These are phyloP conservation scores for Argyra leucocephala DNA, from an alignment of 2,888 invertebrate genomes.

Conservation along the genomic window DNA sequence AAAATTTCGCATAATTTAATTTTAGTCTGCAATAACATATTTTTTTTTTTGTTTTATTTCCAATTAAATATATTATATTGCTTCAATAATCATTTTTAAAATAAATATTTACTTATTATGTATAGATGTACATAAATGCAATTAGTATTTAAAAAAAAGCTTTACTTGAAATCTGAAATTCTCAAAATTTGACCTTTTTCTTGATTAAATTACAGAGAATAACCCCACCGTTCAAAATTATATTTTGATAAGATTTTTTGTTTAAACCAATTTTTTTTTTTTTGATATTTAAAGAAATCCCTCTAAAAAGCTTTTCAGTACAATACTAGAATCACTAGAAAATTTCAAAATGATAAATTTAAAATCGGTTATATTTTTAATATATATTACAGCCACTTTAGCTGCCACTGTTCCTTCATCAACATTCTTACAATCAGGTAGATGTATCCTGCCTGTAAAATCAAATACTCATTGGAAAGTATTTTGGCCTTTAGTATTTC, in stretches of 20 bases:
- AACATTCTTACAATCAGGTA: neutral
- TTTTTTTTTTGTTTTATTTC: no score
- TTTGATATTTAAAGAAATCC: neutral
- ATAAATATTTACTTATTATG: no score
- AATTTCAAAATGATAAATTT: neutral
- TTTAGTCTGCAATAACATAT: no score
- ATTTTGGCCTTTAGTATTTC: constrained; percentile 26
- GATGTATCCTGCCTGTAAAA: constrained; percentile 24
- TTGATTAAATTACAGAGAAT: neutral
- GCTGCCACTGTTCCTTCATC: neutral
- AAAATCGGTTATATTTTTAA: neutral
- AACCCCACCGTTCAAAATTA: neutral
- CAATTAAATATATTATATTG: no score
- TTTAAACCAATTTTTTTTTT: no score
- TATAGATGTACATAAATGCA: no score
- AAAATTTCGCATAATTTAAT: no score
- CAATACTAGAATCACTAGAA: neutral
- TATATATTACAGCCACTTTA: neutral
- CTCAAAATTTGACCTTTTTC: neutral
- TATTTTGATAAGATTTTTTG: neutral
- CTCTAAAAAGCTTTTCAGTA: neutral
- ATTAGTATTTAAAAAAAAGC: no score
- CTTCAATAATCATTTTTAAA: no score
- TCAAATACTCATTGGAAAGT: constrained; percentile 22
- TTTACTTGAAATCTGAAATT: no score